A percentile compares a stretch with the other conserved stretches of the same genome.
Conservation (phyloP, 1,140 invertebrate species). For the Leptopilina boulardi region DNA sequence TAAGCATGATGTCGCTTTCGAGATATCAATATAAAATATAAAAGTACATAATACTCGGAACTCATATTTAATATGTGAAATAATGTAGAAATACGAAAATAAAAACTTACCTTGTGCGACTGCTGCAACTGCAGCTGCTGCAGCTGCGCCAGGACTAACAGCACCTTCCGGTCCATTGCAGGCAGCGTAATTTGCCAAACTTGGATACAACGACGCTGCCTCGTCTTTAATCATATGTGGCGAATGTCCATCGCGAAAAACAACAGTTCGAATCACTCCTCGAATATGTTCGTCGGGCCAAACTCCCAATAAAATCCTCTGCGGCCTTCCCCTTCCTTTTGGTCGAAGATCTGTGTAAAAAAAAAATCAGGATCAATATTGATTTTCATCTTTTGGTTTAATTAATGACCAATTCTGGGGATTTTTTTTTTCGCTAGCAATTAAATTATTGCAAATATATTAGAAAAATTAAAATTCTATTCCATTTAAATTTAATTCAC, state of each 20-base stretch:
- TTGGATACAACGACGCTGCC: constrained; percentile 76
- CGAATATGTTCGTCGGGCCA: constrained; percentile 95
- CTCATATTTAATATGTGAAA: constrained; percentile 17
- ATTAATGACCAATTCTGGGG: no score
- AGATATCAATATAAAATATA: neutral
- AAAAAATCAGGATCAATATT: neutral
- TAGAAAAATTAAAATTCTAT: no score
- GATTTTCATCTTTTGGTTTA: no score
- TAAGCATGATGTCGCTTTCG: neutral
- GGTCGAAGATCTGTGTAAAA: constrained; percentile 87
- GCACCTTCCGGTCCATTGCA: constrained; percentile 80
- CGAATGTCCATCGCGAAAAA: constrained; percentile 87
- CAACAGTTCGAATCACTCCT: constrained; percentile 92
- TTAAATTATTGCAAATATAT: no score
- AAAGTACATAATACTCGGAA: neutral
- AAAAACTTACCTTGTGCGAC: constrained; percentile 79
- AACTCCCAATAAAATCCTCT: constrained; percentile 90
- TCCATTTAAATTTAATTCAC: no score
- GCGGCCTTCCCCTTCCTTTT: constrained; percentile 91
- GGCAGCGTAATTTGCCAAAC: constrained; percentile 76
- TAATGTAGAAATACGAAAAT: constrained; percentile 1
- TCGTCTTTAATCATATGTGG: constrained; percentile 86
- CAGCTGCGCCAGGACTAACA: constrained; percentile 80
- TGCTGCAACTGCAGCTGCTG: constrained; percentile 83
- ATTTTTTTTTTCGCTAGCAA: no score